Conservation (phyloP, 2,113 vertebrate genomes). For the Aegithalos caudatus region DNA sequence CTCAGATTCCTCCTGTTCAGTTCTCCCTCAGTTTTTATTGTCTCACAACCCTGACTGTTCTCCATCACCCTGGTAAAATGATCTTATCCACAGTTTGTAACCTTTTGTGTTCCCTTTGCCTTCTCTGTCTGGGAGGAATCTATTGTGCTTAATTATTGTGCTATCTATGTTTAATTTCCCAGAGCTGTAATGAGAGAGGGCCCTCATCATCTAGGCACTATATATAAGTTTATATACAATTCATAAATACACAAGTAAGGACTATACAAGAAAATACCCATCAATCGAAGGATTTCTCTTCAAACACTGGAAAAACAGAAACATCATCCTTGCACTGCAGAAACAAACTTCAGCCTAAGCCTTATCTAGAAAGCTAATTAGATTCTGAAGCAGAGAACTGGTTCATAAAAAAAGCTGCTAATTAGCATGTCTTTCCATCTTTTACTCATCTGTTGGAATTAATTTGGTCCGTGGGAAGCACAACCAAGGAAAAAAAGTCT, state of each 20-base stretch:
- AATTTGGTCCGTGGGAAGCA: background rate
- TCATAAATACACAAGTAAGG: background rate
- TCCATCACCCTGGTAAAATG: background rate
- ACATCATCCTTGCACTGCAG: background rate
- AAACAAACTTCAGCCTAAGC: background rate
- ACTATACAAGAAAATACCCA: background rate
- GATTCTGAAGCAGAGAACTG: background rate
- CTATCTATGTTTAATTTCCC: background rate
- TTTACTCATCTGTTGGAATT: slow-evolving; percentile 9
- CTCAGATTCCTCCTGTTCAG: background rate
- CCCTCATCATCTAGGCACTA: background rate
- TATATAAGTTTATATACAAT: background rate
- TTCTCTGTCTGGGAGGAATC: too few relatives aligned
- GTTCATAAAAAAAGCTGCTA: background rate
- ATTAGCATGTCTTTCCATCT: slow-evolving; percentile 17
- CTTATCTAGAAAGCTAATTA: background rate
- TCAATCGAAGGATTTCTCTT: background rate
- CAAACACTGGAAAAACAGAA: background rate
- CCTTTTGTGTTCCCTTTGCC: background rate
- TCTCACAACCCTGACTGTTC: background rate
- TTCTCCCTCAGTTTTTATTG: background rate
- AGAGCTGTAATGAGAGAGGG: background rate
- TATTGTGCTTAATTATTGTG: too few relatives aligned
- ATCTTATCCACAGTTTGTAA: background rate
- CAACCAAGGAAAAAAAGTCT: background rate